A percentile compares a stretch with the other conserved stretches of the same genome.
phyloP scores from a whole-genome alignment of 2,797 vertebrate genomes.

The Oceanodroma leucorhoa region DNA sequence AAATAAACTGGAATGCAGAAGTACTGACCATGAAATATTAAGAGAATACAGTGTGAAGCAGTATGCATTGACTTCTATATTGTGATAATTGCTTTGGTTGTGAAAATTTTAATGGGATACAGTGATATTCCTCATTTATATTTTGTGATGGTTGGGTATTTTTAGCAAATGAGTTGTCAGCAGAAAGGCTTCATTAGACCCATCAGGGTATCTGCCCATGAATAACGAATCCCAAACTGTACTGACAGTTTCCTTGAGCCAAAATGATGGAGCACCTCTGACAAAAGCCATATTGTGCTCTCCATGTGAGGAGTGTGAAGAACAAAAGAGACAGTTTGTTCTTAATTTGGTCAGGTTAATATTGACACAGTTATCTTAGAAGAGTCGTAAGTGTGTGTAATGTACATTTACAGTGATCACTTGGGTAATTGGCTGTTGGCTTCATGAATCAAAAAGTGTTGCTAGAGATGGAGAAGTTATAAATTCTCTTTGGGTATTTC shows the following conservation, averaged over 20 bases:
- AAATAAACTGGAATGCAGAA: constrained; percentile 50
- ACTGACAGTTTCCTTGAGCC: constrained; percentile 88
- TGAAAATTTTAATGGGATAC: constrained; percentile 52
- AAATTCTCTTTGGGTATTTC: neutral
- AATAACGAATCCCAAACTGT: constrained; percentile 91
- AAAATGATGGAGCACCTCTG: constrained; percentile 89
- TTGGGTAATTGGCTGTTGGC: constrained; percentile 59
- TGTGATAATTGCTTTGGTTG: constrained; percentile 54
- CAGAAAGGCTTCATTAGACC: constrained; percentile 93
- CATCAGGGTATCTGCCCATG: constrained; percentile 93
- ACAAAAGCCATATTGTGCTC: constrained; percentile 93
- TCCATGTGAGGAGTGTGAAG: constrained; percentile 76
- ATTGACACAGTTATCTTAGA: constrained; percentile 91
- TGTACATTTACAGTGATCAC: constrained; percentile 47
- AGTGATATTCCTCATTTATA: constrained; percentile 69
- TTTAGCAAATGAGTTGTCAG: constrained; percentile 88
- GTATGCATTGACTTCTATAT: constrained; percentile 27
- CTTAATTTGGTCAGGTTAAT: constrained; percentile 94
- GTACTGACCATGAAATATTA: constrained; percentile 33
- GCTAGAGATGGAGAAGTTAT: neutral
- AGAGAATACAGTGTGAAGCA: neutral
- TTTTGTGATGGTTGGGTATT: constrained; percentile 76
- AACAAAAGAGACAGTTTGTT: constrained; percentile 84
- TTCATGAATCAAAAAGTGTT: constrained; percentile 73
- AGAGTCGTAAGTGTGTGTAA: constrained; percentile 60